Conservation (phyloP, 23 tunicate species). For the Trididemnum miniatum region DNA sequence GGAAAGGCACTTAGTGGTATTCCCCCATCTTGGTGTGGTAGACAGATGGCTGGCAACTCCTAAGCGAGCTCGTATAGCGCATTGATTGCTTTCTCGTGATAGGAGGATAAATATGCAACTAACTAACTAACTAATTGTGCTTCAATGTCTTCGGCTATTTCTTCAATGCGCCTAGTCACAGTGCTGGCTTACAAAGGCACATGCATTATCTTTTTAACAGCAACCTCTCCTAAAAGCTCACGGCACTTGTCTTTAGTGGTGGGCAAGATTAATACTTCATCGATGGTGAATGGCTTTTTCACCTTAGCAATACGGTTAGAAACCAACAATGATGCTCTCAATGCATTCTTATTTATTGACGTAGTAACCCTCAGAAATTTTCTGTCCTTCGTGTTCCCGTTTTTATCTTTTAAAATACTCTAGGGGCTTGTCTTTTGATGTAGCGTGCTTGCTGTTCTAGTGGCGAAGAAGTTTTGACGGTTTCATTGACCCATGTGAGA, state of each 20-base stretch:
- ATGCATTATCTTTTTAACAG: conserved; percentile 33
- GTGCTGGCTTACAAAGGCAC: conserved; percentile 33
- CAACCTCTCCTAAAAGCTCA: conserved; percentile 30
- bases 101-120: too few relatives aligned
- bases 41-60: too few relatives aligned
- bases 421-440: conserved; percentile 40
- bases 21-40: too few relatives aligned
- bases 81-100: too few relatives aligned
- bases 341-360: conserved; percentile 12
- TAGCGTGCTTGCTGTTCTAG: too few relatives aligned
- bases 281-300: conserved; percentile 34
- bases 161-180: conserved; percentile 27
- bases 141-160: conserved; percentile 35
- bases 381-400: conserved; percentile 8
- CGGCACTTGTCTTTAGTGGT: conserved; percentile 26
- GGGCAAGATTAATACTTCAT: conserved; percentile 31
- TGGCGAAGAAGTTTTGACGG: too few relatives aligned
- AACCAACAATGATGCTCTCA: conserved; percentile 34
- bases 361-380: not conserved
- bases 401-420: conserved; percentile 40
- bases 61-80: too few relatives aligned
- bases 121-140: too few relatives aligned
- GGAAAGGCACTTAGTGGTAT: too few relatives aligned
- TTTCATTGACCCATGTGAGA: too few relatives aligned
- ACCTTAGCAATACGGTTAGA: conserved; percentile 19